Evolutionary conservation across 2,113 vertebrate genomes (phyloP).

Genomic region (Numenius arquata): DNA sequence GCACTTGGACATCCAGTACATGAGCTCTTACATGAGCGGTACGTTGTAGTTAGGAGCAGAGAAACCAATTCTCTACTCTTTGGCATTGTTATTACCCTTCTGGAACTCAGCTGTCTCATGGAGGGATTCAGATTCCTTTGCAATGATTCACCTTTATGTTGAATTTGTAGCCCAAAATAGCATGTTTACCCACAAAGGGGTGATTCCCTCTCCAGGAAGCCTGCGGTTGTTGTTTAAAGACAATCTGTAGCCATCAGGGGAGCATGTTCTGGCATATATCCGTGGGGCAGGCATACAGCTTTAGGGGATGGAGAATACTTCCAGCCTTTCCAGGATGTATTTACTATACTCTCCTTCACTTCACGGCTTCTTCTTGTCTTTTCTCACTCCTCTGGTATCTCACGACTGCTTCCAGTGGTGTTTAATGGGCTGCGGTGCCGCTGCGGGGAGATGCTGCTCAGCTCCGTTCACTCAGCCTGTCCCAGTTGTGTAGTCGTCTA

Average conservation of each 20-base stretch:
- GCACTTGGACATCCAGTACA: too few species aligned
- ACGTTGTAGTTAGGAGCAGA: not conserved
- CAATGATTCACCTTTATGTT: not conserved
- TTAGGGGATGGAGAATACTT: not conserved
- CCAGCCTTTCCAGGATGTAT: not conserved
- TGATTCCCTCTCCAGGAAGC: not conserved
- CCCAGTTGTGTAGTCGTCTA: not conserved
- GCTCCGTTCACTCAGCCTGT: not conserved
- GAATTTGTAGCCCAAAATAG: not conserved
- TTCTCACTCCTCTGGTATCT: not conserved
- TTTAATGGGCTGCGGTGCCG: not conserved
- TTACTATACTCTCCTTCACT: not conserved
- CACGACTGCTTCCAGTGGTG: not conserved
- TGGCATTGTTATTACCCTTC: not conserved
- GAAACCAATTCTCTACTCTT: not conserved
- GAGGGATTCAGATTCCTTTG: not conserved
- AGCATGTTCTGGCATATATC: not conserved
- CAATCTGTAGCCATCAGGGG: not conserved
- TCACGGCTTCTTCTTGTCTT: not conserved
- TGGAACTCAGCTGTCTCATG: not conserved
- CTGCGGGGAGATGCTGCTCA: not conserved
- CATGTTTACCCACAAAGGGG: not conserved
- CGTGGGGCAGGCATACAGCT: accelerated
- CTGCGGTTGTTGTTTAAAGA: not conserved
- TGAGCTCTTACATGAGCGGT: accelerated